Base-by-base conservation (phyloP, 2,888 invertebrate species). In the Melikaiella ostensackeni region DNA sequence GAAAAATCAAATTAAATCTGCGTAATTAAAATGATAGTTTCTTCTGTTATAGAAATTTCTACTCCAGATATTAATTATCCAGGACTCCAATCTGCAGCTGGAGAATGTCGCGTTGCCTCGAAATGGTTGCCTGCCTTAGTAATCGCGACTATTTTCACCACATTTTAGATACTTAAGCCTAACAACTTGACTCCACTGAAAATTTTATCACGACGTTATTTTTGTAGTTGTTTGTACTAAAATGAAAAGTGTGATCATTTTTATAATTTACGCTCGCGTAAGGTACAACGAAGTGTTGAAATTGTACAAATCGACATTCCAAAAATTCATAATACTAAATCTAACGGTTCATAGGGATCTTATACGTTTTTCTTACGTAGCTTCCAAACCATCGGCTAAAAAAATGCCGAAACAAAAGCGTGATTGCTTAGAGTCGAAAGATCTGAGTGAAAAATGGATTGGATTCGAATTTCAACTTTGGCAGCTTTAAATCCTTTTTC, bases 41-140 rank as follows among this genome's bases (percentile, higher is more conserved):
- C 76, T 61, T 75, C 73, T 79, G 38, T 84, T 93, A 2, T 93
- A 96, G 95, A 95, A 93, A 95, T 94, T 86, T 93, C 93, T 88
- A 93, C 93, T 85, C 95, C 95, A 91, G 95, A 95, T 92, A 95
- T 95, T 95, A 95, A 95, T 87, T 95, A 93, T 88, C 93, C 94
- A 0, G 95, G 95, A 6, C 91, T 95, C 11, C 92, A 93, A 19
- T 93, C 92, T 87, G 93, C 93, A 84, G 83, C 85, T 27, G 88
- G 85, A 83, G 84, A 83, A 70, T 87, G 86, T 79, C 85, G 82
- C 74, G 64, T 80, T 57, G 80, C 85, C 75, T 86, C 87, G 64
- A 84, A 84, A 76, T 90, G 91, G 91, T 81, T 90, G 80, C 82
- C 87, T 46, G 79, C 83, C 76, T 77, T 82, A 73, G 38, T 85